Evolutionary conservation across 2,888 invertebrate species (phyloP), one percentile per base, ranked within the genome.

Genomic region (Apamea sordens): DNA sequence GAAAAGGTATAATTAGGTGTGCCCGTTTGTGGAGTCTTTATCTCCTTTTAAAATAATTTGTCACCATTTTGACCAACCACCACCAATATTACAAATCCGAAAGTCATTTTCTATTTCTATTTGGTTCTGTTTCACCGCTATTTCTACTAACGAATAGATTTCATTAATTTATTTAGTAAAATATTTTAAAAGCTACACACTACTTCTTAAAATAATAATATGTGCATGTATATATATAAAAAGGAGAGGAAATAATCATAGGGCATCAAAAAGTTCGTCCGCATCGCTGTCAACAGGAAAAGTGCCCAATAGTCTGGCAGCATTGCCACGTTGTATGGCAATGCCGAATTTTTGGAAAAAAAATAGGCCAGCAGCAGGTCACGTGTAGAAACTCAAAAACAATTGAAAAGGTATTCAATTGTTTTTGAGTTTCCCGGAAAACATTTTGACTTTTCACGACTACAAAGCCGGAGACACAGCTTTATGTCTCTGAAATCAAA

Each of bases 1-100:
- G 32, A 78, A 81, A 81, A 78, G 76, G 76, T 75, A 77, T 80
- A 83, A 85, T 87, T 87, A 88, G 77, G 69, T 78, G 53, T 41
- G 44, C 56, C 36, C 28, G 47, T 61, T 50, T 44, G 41, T 44
- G 56, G 24, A 50, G 41, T 44, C n/a, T 69, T 36, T 69, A 69
- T 7, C 32, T 59, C 21, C 4, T 53, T 59, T 50, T 65, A 32
- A 76, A 76, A 69, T 69, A 77, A 68, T 83, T 83, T 73, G 67
- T 82, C 61, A 21, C 24, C 24, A n/a, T 8, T 61, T 61, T 24
- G 0, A 21, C n/a, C n/a, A n/a, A n/a, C n/a, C n/a, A n/a, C n/a
- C n/a, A n/a, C 6, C n/a, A 28, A 36, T 21, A 41, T 65, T 50
- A 64, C 15, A 71, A 71, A 79, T 63, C 32, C 8, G 2, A 71